Conservation (phyloP, 2,797 vertebrate genomes). For the Typhlichthys subterraneus region DNA sequence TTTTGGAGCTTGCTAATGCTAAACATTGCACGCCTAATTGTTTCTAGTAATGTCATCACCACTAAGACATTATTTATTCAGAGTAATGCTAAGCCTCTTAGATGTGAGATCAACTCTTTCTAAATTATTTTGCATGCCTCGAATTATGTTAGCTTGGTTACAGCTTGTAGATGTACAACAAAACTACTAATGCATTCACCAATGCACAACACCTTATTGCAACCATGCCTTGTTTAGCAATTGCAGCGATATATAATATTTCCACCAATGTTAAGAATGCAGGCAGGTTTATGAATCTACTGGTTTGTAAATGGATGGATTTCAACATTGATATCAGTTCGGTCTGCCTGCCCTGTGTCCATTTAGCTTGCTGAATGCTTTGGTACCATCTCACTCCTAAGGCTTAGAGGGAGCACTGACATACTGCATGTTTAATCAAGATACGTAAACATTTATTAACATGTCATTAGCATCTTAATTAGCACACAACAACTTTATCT, state of each 20-base stretch:
- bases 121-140: neutral
- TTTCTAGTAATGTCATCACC: constrained; percentile 4
- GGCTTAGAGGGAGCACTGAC: constrained; percentile 78
- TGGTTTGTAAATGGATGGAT: no score
- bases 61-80: neutral
- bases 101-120: neutral
- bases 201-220: neutral
- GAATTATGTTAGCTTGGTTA: no score
- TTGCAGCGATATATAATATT: no score
- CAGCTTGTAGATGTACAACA: no score
- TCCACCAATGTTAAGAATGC: no score
- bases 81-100: constrained; percentile 4
- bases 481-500: constrained; percentile 25
- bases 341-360: constrained; percentile 36
- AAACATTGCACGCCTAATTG: constrained; percentile 9
- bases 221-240: no score
- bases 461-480: constrained; percentile 29
- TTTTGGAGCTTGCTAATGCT: constrained; percentile 25
- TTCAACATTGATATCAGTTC: neutral
- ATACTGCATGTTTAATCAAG: constrained; percentile 52
- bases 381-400: constrained; percentile 47
- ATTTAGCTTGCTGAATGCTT: constrained; percentile 16
- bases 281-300: no score
- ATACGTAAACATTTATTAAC: constrained; percentile 25
- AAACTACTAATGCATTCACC: constrained; percentile 30